phyloP scores from a whole-genome alignment of 2,888 invertebrate genomes.

The Eilema griseolum region DNA sequence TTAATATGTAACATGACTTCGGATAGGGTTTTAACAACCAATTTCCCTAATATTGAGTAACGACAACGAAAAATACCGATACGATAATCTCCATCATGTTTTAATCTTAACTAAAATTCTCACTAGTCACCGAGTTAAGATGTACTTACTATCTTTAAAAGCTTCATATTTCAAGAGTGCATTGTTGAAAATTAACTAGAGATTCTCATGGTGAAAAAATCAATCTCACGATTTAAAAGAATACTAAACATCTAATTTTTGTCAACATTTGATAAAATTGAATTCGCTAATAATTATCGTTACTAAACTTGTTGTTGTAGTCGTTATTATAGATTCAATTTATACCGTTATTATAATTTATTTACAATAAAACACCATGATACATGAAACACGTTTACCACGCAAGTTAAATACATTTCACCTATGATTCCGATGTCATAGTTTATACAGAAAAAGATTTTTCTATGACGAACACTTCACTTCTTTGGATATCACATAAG shows the following conservation, averaged over 20 bases:
- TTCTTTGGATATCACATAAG: constrained; percentile 21
- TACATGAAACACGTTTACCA: neutral
- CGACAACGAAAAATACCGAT: neutral
- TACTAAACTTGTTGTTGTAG: neutral
- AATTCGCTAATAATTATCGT: neutral
- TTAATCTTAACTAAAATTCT: neutral
- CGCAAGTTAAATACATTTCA: constrained; percentile 20
- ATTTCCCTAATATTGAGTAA: no score
- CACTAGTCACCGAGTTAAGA: neutral
- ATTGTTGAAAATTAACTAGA: neutral
- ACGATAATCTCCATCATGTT: neutral
- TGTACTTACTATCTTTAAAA: neutral
- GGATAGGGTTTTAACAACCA: no score
- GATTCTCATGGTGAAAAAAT: neutral
- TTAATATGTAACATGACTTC: no score
- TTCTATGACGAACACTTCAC: constrained; percentile 5
- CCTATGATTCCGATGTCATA: constrained; percentile 16
- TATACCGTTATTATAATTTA: constrained; percentile 6
- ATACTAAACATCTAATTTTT: neutral
- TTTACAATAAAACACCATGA: constrained; percentile 8
- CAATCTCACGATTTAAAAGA: neutral
- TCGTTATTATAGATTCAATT: neutral
- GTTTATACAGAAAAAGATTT: constrained; percentile 33
- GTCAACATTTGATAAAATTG: neutral
- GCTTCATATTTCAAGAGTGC: neutral